Evolutionary conservation across 2,797 vertebrate genomes (phyloP).

Genomic region (Cossypha heuglini): DNA sequence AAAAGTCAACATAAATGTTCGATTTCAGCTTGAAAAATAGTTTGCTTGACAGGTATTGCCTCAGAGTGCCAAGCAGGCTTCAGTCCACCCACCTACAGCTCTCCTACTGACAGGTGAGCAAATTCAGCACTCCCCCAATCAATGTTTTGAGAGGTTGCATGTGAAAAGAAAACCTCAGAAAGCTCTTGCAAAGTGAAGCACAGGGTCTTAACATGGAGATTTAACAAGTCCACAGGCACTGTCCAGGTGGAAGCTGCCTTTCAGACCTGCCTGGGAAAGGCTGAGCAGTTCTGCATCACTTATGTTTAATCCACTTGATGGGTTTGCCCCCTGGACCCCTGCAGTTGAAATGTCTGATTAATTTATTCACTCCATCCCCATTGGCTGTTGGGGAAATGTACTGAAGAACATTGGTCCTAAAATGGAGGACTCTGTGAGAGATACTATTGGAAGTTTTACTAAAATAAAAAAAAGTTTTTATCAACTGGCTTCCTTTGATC

Average conservation of each 20-base stretch:
- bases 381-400: background rate
- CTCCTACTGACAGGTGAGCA: slow-evolving; percentile 4
- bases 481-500: background rate
- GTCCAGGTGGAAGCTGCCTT: background rate
- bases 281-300: accelerated
- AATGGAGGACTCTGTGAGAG: background rate
- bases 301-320: background rate
- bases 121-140: background rate
- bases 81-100: background rate
- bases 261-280: background rate
- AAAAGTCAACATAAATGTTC: background rate
- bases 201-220: background rate
- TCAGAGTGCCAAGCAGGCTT: background rate
- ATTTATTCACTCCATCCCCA: background rate
- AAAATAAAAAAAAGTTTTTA: background rate
- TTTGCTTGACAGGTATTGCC: background rate
- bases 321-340: accelerated
- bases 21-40: background rate
- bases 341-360: background rate
- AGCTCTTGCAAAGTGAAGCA: background rate
- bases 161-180: background rate
- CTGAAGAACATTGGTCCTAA: background rate
- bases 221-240: background rate
- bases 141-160: background rate
- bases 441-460: background rate